These are phyloP conservation scores for Ganaspis sp. DNA, from an alignment of 1,140 invertebrate genomes.

Conservation along the genomic window DNA sequence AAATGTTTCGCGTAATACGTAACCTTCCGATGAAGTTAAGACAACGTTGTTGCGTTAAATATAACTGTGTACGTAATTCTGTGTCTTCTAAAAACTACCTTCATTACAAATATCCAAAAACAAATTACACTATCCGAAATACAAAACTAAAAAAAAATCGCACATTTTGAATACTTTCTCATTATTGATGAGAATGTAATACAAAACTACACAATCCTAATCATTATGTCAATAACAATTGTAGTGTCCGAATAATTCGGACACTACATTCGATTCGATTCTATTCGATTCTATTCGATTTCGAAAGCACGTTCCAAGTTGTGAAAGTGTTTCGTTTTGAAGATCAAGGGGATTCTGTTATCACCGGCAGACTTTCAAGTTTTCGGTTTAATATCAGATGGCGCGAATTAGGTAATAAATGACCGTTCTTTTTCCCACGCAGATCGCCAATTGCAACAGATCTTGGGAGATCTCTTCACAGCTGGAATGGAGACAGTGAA, in stretches of 20 bases:
- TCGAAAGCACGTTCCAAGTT: too few species aligned
- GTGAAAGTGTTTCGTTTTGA: background rate
- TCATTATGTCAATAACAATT: too few species aligned
- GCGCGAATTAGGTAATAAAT: background rate
- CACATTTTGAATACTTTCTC: too few species aligned
- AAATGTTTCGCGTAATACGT: background rate
- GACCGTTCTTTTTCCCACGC: slow-evolving; percentile 39
- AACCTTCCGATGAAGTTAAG: background rate
- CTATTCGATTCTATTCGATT: too few species aligned
- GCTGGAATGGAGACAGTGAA: slow-evolving; percentile 97
- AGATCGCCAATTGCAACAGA: slow-evolving; percentile 94
- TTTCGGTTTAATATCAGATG: slow-evolving; percentile 43
- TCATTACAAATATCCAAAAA: too few species aligned
- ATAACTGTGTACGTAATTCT: background rate
- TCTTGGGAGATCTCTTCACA: slow-evolving; percentile 93
- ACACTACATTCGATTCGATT: too few species aligned
- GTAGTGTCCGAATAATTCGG: too few species aligned
- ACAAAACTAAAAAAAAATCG: too few species aligned
- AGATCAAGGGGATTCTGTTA: background rate
- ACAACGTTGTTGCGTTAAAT: background rate
- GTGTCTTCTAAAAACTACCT: too few species aligned
- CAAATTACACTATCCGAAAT: too few species aligned
- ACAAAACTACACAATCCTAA: too few species aligned
- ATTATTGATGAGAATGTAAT: too few species aligned
- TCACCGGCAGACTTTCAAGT: background rate